A percentile compares a stretch with the other conserved stretches of the same genome.
These are phyloP conservation scores for Xylota sylvarum DNA, from an alignment of 2,888 invertebrate species.

Conservation along the genomic window DNA sequence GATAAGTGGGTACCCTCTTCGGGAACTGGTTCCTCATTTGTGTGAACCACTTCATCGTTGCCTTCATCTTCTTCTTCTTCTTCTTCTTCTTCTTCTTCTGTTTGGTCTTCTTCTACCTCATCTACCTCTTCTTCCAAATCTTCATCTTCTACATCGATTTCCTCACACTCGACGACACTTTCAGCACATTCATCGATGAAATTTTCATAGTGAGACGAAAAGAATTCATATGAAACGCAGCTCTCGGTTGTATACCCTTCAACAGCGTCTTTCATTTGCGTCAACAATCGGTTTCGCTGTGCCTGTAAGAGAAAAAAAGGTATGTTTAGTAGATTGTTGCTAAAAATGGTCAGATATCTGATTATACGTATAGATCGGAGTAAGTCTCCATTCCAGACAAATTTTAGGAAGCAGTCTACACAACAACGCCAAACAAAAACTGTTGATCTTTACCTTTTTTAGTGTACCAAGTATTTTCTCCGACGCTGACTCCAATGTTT, in stretches of 20 bases:
- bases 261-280: conserved; percentile 88
- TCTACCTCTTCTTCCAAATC: conserved; percentile 26
- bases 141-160: conserved; percentile 9
- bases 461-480: conserved; percentile 88
- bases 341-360: too few relatives aligned
- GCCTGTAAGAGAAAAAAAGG: conserved; percentile 78
- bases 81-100: conserved; percentile 24
- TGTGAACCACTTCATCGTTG: conserved; percentile 7
- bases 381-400: too few relatives aligned
- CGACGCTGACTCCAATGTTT: conserved; percentile 89
- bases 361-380: too few relatives aligned
- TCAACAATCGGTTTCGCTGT: conserved; percentile 86
- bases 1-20: neutral
- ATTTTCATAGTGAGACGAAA: conserved; percentile 84
- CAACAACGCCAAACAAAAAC: too few relatives aligned
- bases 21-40: neutral
- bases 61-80: conserved; percentile 35
- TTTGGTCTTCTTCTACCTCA: conserved; percentile 63
- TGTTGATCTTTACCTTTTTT: conserved; percentile 83
- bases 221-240: conserved; percentile 87
- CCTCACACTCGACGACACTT: conserved; percentile 80
- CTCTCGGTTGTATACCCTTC: conserved; percentile 88
- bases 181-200: conserved; percentile 60
- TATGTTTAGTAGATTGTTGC: too few relatives aligned
- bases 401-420: too few relatives aligned